These are phyloP conservation scores for Drosophila micromelanica DNA, from an alignment of 1,140 invertebrate species.

Conservation along the genomic window DNA sequence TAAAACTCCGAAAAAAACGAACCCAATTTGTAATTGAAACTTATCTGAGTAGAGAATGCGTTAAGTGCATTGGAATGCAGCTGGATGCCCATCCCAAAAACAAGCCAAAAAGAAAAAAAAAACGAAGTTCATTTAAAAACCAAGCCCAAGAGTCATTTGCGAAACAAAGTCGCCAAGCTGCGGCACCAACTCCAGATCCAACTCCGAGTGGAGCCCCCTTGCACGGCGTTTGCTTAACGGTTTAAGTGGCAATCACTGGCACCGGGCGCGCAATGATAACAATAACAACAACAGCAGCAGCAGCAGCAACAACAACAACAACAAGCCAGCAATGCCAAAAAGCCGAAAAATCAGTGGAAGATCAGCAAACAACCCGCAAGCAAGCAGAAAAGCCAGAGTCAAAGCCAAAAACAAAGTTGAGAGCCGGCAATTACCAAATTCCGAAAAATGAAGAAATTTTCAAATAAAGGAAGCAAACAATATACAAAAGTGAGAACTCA, in stretches of 20 bases:
- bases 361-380: slow-evolving; percentile 68
- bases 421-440: slow-evolving; percentile 80
- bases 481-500: slow-evolving; percentile 80
- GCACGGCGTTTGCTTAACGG: slow-evolving; percentile 77
- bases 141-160: slow-evolving; percentile 55
- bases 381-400: slow-evolving; percentile 21
- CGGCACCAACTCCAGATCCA: slow-evolving; percentile 4
- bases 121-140: slow-evolving; percentile 68
- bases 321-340: slow-evolving; percentile 42
- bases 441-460: slow-evolving; percentile 83
- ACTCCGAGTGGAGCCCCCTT: slow-evolving; percentile 11
- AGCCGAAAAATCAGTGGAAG: slow-evolving; percentile 68
- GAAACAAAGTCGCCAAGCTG: slow-evolving; percentile 42
- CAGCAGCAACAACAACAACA: slow-evolving; percentile 44
- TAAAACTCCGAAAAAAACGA: slow-evolving; percentile 65
- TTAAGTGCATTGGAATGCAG: slow-evolving; percentile 75
- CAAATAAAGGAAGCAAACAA: slow-evolving; percentile 76
- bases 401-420: slow-evolving; percentile 6
- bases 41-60: slow-evolving; percentile 73
- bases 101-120: slow-evolving; percentile 8
- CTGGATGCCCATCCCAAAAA: slow-evolving; percentile 36
- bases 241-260: slow-evolving; percentile 81
- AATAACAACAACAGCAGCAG: slow-evolving; percentile 54
- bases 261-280: slow-evolving; percentile 73
- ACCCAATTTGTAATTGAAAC: slow-evolving; percentile 81